Evolutionary conservation across 2,113 vertebrate genomes (phyloP).

Genomic region (Hiodon tergisus): DNA sequence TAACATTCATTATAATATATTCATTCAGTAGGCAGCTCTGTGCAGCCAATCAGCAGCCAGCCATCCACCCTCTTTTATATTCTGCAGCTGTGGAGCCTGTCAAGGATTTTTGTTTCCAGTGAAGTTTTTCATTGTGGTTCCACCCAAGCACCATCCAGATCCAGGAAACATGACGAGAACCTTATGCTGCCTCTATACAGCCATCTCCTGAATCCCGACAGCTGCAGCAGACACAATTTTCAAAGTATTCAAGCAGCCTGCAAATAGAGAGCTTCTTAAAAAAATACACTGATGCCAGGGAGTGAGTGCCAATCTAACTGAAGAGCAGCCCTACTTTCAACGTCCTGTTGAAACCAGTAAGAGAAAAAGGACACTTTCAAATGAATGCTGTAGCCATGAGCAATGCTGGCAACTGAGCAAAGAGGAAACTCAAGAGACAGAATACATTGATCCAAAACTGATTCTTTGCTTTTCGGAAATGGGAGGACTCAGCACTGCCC

Average conservation of each 20-base stretch:
- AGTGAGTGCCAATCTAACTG: constrained; percentile 4
- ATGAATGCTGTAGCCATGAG: constrained; percentile 31
- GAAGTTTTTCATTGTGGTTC: constrained; percentile 39
- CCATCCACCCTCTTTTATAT: constrained; percentile 38
- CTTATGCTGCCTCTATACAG: constrained; percentile 17
- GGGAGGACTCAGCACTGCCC: background rate
- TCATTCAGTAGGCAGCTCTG: constrained; percentile 54
- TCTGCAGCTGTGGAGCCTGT: constrained; percentile 45
- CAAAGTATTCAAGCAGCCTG: background rate
- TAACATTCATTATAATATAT: constrained; percentile 1
- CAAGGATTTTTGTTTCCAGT: constrained; percentile 48
- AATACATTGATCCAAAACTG: constrained; percentile 21
- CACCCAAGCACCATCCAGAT: constrained; percentile 38
- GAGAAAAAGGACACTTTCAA: constrained; percentile 32
- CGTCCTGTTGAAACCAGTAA: constrained; percentile 9
- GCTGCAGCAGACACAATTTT: constrained; percentile 12
- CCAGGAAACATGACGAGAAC: constrained; percentile 47
- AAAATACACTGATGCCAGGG: background rate
- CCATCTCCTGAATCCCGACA: constrained; percentile 16
- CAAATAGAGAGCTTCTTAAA: background rate
- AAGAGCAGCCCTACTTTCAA: background rate
- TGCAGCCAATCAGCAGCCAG: constrained; percentile 53
- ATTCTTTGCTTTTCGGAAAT: background rate
- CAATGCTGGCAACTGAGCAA: background rate
- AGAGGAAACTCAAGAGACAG: constrained; percentile 36